Evolutionary conservation across 1,140 invertebrate genomes (phyloP).

Genomic region (Oryzaephilus surinamensis): DNA sequence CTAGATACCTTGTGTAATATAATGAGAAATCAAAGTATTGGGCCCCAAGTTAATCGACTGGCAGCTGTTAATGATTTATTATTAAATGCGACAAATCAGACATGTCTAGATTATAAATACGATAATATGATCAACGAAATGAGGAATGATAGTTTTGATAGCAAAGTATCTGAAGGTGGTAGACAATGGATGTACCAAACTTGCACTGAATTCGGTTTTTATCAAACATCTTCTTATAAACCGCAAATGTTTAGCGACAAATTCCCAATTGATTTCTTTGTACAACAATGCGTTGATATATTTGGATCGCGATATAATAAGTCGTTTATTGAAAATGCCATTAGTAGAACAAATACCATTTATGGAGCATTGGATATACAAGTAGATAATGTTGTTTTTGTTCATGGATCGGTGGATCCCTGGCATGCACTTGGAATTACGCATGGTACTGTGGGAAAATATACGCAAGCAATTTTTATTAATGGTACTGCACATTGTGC

Average conservation of each 20-base stretch:
- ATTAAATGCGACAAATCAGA: conserved; percentile 54
- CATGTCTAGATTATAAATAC: conserved; percentile 78
- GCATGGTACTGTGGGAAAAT: too few species aligned
- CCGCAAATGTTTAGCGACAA: conserved; percentile 65
- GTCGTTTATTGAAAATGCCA: too few species aligned
- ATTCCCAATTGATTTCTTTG: conserved; percentile 70
- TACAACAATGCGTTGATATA: conserved; percentile 73
- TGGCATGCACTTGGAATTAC: conserved; percentile 53
- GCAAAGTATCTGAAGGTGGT: conserved; percentile 47
- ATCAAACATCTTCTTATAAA: conserved; percentile 70
- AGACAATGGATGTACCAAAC: conserved; percentile 93
- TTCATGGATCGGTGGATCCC: conserved; percentile 53
- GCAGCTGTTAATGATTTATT: conserved; percentile 63
- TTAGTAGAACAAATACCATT: conserved; percentile 46
- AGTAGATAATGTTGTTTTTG: conserved; percentile 50
- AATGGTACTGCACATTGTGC: too few species aligned
- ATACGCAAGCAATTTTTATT: too few species aligned
- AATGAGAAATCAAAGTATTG: conserved; percentile 51
- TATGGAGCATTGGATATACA: conserved; percentile 47
- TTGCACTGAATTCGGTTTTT: conserved; percentile 92
- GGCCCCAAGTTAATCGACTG: conserved; percentile 55
- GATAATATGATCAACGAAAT: conserved; percentile 64
- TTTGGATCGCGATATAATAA: too few species aligned
- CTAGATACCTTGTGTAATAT: conserved; percentile 68
- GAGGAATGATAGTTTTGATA: conserved; percentile 59